Evolutionary conservation across 1,140 invertebrate species (phyloP).

Genomic region (Cyphomyrmex costatus): DNA sequence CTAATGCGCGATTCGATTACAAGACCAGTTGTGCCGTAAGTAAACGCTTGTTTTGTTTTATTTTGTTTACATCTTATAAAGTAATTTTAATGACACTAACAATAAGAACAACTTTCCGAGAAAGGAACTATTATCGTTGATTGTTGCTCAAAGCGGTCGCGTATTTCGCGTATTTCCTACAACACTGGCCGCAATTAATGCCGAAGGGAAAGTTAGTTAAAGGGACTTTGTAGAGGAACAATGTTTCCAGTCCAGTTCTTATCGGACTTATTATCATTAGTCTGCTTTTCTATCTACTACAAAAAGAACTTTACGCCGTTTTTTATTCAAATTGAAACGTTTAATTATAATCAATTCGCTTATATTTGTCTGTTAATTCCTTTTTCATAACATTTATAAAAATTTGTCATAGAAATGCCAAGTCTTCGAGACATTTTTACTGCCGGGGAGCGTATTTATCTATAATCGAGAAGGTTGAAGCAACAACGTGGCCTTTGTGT

Average conservation of each 20-base stretch:
- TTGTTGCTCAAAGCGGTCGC: constrained; percentile 50
- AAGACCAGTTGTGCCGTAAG: constrained; percentile 29
- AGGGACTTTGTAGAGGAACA: constrained; percentile 52
- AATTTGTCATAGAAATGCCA: not conserved
- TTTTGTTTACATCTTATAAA: constrained; percentile 1
- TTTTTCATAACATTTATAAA: not conserved
- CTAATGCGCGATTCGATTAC: not conserved
- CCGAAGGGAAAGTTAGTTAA: constrained; percentile 62
- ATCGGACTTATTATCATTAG: constrained; percentile 71
- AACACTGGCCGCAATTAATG: constrained; percentile 66
- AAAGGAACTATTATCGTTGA: constrained; percentile 49
- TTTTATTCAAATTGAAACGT: not conserved
- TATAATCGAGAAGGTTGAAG: constrained; percentile 49
- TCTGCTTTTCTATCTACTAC: constrained; percentile 36
- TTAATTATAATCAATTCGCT: constrained; percentile 14
- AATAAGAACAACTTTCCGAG: constrained; percentile 53
- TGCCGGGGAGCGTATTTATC: constrained; percentile 2
- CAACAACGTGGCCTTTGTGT: constrained; percentile 50
- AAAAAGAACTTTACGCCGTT: constrained; percentile 2
- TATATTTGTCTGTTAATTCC: constrained; percentile 9
- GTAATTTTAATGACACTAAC: constrained; percentile 54
- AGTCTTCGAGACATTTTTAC: constrained; percentile 8
- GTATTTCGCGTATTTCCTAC: constrained; percentile 61
- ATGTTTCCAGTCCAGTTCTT: constrained; percentile 64
- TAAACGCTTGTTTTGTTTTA: constrained; percentile 10